Percentiles rank a stretch among this genome's conserved stretches.
Evolutionary conservation across 2,888 invertebrate genomes (phyloP).

Genomic region (Stomorhina lunata): DNA sequence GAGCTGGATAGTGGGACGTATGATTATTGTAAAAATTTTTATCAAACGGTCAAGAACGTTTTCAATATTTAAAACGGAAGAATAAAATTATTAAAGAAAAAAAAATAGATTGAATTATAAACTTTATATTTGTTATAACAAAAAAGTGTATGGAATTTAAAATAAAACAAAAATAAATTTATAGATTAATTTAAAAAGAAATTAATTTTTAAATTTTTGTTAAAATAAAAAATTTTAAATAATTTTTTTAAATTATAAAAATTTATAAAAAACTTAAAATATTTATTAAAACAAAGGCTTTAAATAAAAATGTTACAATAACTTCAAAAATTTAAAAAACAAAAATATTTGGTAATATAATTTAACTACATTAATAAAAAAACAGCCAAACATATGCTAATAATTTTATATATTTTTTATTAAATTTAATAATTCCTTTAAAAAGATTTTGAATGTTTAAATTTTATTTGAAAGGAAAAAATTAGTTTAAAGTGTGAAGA

Average conservation of each 20-base stretch:
- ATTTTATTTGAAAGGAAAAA: constrained; percentile 3
- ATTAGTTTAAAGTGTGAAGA: constrained; percentile 22
- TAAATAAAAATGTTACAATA: constrained; percentile 57
- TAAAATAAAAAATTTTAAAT: background rate
- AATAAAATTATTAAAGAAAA: constrained; percentile 25
- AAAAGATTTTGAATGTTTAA: background rate
- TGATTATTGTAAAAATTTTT: constrained; percentile 75
- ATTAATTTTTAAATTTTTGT: constrained; percentile 44
- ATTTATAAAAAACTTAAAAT: background rate
- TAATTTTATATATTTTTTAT: background rate
- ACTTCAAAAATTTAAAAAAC: background rate
- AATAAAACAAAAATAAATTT: constrained; percentile 21
- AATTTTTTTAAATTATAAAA: background rate
- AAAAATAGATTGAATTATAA: constrained; percentile 28
- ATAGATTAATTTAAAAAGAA: constrained; percentile 35
- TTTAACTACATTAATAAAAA: background rate
- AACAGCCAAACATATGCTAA: background rate
- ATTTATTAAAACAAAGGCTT: background rate
- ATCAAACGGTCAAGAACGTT: constrained; percentile 80
- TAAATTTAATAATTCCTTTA: background rate
- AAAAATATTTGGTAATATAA: background rate
- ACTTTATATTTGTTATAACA: background rate
- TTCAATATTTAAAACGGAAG: constrained; percentile 38
- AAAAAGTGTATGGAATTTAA: constrained; percentile 1
- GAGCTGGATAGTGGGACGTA: constrained; percentile 67